Conservation (phyloP, 2,113 vertebrate species). For the Sakesphorus luctuosus region DNA sequence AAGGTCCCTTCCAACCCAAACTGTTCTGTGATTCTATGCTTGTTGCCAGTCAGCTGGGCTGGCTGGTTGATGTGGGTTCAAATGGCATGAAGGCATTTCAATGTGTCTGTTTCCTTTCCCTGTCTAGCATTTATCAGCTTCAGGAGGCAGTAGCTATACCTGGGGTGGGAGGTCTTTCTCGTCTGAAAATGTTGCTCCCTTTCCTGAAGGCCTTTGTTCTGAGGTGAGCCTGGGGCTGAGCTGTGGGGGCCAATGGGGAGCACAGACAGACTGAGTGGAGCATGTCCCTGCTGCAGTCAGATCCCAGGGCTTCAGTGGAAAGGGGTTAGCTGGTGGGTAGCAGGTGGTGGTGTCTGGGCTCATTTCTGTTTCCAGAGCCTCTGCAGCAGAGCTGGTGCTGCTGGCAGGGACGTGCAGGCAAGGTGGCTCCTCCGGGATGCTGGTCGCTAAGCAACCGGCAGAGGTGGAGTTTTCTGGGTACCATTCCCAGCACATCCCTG, state of each 20-base stretch:
- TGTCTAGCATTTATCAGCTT: not conserved
- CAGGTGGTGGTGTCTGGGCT: not conserved
- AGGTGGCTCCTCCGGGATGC: slow-evolving; percentile 20
- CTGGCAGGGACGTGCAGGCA: not conserved
- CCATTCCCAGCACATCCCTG: not conserved
- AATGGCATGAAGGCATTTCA: not conserved
- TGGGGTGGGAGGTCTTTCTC: not conserved
- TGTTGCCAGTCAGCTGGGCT: fast-evolving
- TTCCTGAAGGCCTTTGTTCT: not conserved
- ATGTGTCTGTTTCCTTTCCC: not conserved
- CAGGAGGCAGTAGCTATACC: not conserved
- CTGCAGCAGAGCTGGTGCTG: not conserved
- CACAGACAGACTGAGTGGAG: not conserved
- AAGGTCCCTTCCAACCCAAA: not conserved
- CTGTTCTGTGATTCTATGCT: not conserved
- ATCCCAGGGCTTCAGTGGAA: fast-evolving
- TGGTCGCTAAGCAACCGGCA: slow-evolving; percentile 45
- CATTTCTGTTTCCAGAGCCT: not conserved
- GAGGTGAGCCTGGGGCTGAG: not conserved
- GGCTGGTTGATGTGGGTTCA: not conserved
- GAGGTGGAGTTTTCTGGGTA: slow-evolving; percentile 50
- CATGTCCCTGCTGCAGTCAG: fast-evolving
- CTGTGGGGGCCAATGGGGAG: fast-evolving
- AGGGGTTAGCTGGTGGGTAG: not conserved
- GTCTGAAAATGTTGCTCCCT: not conserved